Evolutionary conservation across 2,113 vertebrate genomes (phyloP).

Genomic region (Istiophorus platypterus): DNA sequence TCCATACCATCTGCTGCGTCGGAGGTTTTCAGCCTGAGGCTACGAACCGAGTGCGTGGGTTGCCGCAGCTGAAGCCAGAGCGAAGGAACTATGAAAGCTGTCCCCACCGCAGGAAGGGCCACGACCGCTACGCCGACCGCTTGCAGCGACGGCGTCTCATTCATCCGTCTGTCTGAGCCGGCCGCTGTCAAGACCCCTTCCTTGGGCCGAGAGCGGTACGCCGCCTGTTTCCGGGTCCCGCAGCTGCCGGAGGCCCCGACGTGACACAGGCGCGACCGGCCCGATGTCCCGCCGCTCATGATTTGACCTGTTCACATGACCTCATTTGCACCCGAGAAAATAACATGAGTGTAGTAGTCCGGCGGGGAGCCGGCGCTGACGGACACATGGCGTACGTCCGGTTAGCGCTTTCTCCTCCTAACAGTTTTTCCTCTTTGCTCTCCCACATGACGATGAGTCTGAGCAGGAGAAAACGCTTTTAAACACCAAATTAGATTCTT

Average conservation of each 20-base stretch:
- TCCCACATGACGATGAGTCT: constrained; percentile 4
- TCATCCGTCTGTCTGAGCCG: no score
- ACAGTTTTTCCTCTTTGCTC: not conserved
- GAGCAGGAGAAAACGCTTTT: not conserved
- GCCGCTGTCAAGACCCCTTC: no score
- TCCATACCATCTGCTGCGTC: not conserved
- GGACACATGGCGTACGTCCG: not conserved
- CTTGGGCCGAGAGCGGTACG: no score
- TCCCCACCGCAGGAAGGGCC: no score
- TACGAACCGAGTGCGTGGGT: not conserved
- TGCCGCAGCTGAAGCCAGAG: not conserved
- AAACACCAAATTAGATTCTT: constrained; percentile 29
- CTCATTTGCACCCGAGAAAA: constrained; percentile 24
- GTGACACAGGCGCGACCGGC: constrained; percentile 56
- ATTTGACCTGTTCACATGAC: not conserved
- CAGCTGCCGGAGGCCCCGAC: constrained; percentile 56
- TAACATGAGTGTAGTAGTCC: constrained; percentile 18
- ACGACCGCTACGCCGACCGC: no score
- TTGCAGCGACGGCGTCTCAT: no score
- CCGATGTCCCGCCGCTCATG: constrained; percentile 10
- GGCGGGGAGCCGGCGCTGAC: not conserved
- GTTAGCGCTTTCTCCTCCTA: not conserved
- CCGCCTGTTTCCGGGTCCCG: constrained; percentile 68
- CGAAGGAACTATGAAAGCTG: not conserved
- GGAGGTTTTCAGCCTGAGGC: constrained; percentile 12